phyloP scores from a whole-genome alignment of 2,888 invertebrate species.

The Cephus nigrinus region DNA sequence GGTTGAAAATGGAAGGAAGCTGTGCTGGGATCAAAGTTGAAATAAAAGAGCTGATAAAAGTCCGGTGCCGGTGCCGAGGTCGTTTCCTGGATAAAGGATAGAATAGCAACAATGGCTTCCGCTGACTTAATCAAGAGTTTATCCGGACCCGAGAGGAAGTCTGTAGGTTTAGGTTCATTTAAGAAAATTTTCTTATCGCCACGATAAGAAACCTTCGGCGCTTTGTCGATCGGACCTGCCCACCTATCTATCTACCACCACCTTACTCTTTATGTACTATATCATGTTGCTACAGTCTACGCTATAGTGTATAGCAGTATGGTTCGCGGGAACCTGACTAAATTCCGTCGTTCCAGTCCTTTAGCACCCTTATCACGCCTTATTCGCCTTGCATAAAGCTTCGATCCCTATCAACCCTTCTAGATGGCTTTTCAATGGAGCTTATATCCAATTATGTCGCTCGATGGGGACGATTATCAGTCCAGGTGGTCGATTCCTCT shows the following conservation, averaged over 20 bases:
- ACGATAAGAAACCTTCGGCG: not conserved
- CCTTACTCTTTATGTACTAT: not conserved
- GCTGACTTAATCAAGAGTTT: constrained; percentile 22
- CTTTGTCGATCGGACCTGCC: not conserved
- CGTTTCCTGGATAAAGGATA: constrained; percentile 8
- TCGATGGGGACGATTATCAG: not conserved
- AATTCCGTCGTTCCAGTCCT: not conserved
- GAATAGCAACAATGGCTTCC: constrained; percentile 16
- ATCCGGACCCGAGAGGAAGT: constrained; percentile 9
- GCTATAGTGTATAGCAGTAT: not conserved
- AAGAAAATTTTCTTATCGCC: constrained; percentile 22
- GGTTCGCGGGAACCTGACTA: not conserved
- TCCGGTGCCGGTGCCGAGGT: not conserved
- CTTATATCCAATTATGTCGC: not conserved
- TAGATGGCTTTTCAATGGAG: not conserved
- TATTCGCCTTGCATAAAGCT: not conserved
- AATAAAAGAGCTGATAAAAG: constrained; percentile 32
- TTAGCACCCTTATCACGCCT: not conserved
- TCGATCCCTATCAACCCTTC: not conserved
- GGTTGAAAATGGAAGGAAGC: not conserved
- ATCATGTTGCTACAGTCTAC: not conserved
- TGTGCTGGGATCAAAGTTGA: constrained; percentile 11
- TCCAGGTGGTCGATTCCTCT: not conserved
- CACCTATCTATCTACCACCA: no score
- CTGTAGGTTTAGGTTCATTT: constrained; percentile 17